Evolutionary conservation across 37 sponge, comb jelly and placozoan genomes (phyloP).

Genomic region (Hormiphora californensis): DNA sequence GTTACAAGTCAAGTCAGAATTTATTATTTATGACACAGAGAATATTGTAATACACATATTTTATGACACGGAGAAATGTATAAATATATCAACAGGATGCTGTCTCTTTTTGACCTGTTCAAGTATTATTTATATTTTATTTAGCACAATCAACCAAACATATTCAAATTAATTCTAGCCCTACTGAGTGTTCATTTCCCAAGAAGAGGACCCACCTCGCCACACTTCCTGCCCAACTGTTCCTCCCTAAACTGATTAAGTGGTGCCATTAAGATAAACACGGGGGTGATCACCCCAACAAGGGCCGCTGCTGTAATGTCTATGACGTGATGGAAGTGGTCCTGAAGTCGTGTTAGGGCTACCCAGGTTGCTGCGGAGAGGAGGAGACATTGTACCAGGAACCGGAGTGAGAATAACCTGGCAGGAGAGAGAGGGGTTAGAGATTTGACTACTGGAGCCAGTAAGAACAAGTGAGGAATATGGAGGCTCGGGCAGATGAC

Average conservation of each 20-base stretch:
- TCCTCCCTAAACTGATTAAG: not conserved
- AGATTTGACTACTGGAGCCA: not conserved
- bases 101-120: too few relatives aligned
- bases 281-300: not conserved
- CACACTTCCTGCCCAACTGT: not conserved
- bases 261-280: not conserved
- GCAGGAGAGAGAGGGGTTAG: not conserved
- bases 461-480: not conserved
- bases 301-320: not conserved
- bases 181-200: too few relatives aligned
- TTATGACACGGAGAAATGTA: too few relatives aligned
- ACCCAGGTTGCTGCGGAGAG: not conserved
- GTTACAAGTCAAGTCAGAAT: too few relatives aligned
- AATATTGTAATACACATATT: too few relatives aligned
- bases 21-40: too few relatives aligned
- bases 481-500: too few relatives aligned
- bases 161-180: too few relatives aligned
- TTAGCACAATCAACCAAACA: too few relatives aligned
- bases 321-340: constrained; percentile 2
- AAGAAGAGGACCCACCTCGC: not conserved
- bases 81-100: too few relatives aligned
- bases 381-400: not conserved
- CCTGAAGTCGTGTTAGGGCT: not conserved
- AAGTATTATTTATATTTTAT: too few relatives aligned
- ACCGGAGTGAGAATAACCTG: constrained; percentile 18